These are phyloP conservation scores for Colinus virginianus DNA, from an alignment of 2,113 vertebrate genomes.

Conservation along the genomic window DNA sequence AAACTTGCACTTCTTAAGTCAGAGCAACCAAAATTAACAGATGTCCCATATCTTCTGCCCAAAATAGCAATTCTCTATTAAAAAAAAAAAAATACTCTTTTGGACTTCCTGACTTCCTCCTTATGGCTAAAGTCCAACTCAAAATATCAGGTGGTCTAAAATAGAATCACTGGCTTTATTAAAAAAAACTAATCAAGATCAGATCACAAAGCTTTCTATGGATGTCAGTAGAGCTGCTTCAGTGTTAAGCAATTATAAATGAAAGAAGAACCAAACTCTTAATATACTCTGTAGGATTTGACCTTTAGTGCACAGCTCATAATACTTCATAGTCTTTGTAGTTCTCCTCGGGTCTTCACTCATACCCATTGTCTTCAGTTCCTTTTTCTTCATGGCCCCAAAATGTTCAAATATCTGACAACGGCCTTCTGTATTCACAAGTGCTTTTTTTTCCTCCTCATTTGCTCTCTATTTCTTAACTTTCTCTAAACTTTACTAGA, in stretches of 20 bases:
- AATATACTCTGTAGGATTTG: neutral
- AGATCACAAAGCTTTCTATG: neutral
- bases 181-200: neutral
- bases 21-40: neutral
- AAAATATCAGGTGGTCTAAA: neutral
- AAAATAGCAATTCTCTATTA: neutral
- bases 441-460: neutral
- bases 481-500: neutral
- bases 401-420: neutral
- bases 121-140: neutral
- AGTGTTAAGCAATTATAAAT: neutral
- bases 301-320: slow-evolving; percentile 14
- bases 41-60: neutral
- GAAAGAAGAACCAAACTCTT: slow-evolving; percentile 3
- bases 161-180: neutral
- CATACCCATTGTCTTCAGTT: neutral
- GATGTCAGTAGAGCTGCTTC: neutral
- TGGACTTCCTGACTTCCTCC: neutral
- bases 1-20: neutral
- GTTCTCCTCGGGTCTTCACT: neutral
- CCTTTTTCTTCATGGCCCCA: neutral
- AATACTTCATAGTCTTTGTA: neutral
- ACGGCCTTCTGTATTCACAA: neutral
- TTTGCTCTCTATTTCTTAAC: neutral
- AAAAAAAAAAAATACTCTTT: neutral